Percentiles rank a stretch among this genome's conserved stretches.
phyloP scores from a whole-genome alignment of 2,888 invertebrate genomes.

The Dioctria rufipes region DNA sequence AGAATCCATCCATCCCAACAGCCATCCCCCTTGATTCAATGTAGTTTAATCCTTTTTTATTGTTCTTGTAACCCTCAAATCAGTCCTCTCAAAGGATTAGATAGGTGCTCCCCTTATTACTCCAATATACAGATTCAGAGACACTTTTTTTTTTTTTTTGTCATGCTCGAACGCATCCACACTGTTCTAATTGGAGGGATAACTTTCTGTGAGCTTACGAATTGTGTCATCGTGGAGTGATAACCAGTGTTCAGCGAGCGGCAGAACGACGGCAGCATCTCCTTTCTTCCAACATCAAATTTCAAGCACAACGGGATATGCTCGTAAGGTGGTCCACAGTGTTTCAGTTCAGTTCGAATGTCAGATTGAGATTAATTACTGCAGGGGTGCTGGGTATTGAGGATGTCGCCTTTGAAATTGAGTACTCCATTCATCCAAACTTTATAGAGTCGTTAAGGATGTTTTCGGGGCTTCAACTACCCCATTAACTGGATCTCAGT shows the following conservation, averaged over 20 bases:
- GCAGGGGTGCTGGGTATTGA: slow-evolving; percentile 35
- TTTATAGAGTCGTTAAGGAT: slow-evolving; percentile 47
- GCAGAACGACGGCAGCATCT: neutral
- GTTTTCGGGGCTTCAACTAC: slow-evolving; percentile 47
- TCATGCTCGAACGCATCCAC: neutral
- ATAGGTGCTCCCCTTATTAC: neutral
- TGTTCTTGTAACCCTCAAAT: slow-evolving; percentile 53
- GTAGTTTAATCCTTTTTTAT: slow-evolving; percentile 58
- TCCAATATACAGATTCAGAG: neutral
- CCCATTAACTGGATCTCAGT: slow-evolving; percentile 46
- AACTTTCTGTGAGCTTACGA: neutral
- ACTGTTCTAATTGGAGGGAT: slow-evolving; percentile 3
- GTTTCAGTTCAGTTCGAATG: neutral
- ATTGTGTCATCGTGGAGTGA: slow-evolving; percentile 36
- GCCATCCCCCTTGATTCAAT: slow-evolving; percentile 54
- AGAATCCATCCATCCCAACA: slow-evolving; percentile 39
- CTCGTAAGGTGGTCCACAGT: slow-evolving; percentile 20
- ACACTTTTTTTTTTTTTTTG: slow-evolving; percentile 14
- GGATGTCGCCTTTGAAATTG: slow-evolving; percentile 19
- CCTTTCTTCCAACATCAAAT: slow-evolving; percentile 18
- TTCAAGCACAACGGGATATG: neutral
- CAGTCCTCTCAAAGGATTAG: slow-evolving; percentile 46
- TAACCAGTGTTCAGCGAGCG: slow-evolving; percentile 25
- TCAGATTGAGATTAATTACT: slow-evolving; percentile 49
- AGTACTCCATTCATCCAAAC: slow-evolving; percentile 30